phyloP scores from a whole-genome alignment of 2,888 invertebrate species.

The Cryptocheilus praepositus region DNA sequence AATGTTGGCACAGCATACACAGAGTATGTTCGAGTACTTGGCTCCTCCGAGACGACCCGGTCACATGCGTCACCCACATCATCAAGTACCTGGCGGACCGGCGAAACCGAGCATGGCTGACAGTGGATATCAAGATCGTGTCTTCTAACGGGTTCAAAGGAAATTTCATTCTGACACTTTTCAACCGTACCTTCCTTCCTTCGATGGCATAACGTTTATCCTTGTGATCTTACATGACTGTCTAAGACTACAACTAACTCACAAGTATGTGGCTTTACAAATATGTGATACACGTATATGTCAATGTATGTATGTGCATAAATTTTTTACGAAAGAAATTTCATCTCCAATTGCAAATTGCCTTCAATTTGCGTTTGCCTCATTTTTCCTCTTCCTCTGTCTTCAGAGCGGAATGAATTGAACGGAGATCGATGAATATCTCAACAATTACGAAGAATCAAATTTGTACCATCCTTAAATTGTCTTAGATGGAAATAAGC shows the following conservation, averaged over 20 bases:
- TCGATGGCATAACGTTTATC: too few species aligned
- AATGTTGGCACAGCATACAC: slow-evolving; percentile 93
- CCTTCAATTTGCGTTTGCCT: background rate
- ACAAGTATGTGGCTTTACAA: too few species aligned
- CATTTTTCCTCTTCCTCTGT: background rate
- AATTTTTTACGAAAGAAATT: slow-evolving; percentile 38
- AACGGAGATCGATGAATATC: too few species aligned
- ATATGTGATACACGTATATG: slow-evolving; percentile 22
- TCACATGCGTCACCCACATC: slow-evolving; percentile 84
- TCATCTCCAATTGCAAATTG: slow-evolving; percentile 31
- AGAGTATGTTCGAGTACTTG: slow-evolving; percentile 96
- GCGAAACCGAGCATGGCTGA: slow-evolving; percentile 81
- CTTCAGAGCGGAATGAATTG: too few species aligned
- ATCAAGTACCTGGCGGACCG: slow-evolving; percentile 76
- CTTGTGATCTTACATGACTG: too few species aligned
- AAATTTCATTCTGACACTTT: too few species aligned
- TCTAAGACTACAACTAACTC: slow-evolving; percentile 4
- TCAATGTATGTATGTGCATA: slow-evolving; percentile 19
- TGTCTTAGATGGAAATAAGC: too few species aligned
- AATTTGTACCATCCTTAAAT: too few species aligned
- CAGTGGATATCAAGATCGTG: slow-evolving; percentile 90
- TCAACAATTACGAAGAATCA: too few species aligned
- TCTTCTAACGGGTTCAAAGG: slow-evolving; percentile 79
- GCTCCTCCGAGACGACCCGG: slow-evolving; percentile 85
- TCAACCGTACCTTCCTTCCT: background rate